Percentiles rank a stretch among this genome's conserved stretches.
Evolutionary conservation across 2,113 vertebrate genomes (phyloP).

Genomic region (Eretmochelys imbricata): DNA sequence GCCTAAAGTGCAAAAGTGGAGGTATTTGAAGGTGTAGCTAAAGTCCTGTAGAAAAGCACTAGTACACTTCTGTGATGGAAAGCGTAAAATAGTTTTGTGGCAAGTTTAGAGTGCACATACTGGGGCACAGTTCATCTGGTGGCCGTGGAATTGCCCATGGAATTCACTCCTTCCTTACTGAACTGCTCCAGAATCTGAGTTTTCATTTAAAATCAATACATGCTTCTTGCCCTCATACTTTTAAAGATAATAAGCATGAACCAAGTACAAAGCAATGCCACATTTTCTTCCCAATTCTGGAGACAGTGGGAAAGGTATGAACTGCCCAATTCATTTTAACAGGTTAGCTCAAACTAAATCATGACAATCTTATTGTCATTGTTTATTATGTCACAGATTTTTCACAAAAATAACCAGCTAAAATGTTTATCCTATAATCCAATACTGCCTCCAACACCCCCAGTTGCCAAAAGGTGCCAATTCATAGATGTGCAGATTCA

Average conservation of each 20-base stretch:
- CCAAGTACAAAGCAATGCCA: conserved; percentile 4
- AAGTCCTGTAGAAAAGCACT: background rate
- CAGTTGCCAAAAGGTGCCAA: too few species aligned
- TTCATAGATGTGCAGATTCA: too few species aligned
- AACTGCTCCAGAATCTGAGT: background rate
- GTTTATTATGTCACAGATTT: background rate
- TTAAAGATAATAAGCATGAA: background rate
- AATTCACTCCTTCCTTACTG: background rate
- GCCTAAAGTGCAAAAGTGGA: background rate
- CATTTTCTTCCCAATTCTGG: conserved; percentile 12
- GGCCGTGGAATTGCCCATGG: background rate
- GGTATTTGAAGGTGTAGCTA: background rate
- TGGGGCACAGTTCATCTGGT: fast-evolving
- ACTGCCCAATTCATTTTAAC: conserved; percentile 22
- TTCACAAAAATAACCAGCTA: conserved; percentile 19
- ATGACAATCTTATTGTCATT: conserved; percentile 24
- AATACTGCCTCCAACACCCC: background rate
- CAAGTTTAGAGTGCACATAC: background rate
- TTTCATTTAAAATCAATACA: conserved; percentile 26
- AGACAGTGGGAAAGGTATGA: conserved; percentile 35
- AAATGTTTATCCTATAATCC: conserved; percentile 42
- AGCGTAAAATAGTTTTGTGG: background rate
- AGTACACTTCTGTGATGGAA: background rate
- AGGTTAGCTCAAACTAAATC: conserved; percentile 27
- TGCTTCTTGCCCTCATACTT: background rate